These are phyloP conservation scores for Plebejus melissa DNA, from an alignment of 2,888 invertebrate genomes.

Conservation along the genomic window DNA sequence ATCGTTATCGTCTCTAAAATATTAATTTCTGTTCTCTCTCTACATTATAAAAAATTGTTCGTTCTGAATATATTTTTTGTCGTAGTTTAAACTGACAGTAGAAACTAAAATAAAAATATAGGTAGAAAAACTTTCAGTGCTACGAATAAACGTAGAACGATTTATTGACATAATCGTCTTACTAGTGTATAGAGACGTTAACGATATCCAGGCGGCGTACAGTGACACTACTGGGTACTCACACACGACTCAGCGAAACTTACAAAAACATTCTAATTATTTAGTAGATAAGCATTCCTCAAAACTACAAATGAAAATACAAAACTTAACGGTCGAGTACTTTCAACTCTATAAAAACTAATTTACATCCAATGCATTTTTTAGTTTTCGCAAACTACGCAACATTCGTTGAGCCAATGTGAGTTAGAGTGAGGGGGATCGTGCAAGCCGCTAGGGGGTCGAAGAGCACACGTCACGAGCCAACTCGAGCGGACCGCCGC, in stretches of 20 bases:
- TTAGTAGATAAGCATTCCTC: not conserved
- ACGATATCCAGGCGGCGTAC: not conserved
- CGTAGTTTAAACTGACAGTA: not conserved
- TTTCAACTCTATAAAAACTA: not conserved
- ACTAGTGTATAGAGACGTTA: not conserved
- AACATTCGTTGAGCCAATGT: slow-evolving; percentile 39
- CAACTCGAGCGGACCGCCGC: slow-evolving; percentile 32
- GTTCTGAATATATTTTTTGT: no score
- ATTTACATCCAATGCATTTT: not conserved
- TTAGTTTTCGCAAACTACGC: not conserved
- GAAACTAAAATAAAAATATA: not conserved
- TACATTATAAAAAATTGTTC: not conserved
- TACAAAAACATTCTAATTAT: not conserved
- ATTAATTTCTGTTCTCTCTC: not conserved
- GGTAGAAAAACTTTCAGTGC: not conserved
- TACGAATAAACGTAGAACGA: not conserved
- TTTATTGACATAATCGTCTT: not conserved
- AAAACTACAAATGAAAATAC: not conserved
- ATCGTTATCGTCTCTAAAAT: not conserved
- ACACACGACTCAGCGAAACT: slow-evolving; percentile 34
- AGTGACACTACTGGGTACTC: slow-evolving; percentile 34
- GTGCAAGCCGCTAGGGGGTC: slow-evolving; percentile 49
- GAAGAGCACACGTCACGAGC: slow-evolving; percentile 47
- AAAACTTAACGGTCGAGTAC: not conserved
- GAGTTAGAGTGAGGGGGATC: slow-evolving; percentile 34